Percentiles rank a stretch among this genome's conserved stretches.
These are phyloP conservation scores for Hycleus phaleratus DNA, from an alignment of 1,140 invertebrate species.

Conservation along the genomic window DNA sequence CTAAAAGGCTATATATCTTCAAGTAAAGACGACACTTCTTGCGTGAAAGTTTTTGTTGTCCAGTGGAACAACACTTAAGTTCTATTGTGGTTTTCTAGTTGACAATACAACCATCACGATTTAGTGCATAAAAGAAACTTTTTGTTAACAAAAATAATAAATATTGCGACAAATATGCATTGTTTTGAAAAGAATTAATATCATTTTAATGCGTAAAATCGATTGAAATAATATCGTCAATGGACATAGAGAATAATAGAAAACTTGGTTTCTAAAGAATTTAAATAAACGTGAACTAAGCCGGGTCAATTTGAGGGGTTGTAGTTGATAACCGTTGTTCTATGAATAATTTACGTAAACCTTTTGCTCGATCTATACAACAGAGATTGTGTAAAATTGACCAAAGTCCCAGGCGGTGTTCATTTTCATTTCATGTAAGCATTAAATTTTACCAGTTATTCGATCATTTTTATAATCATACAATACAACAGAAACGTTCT, in stretches of 20 bases:
- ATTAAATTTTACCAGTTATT: slow-evolving; percentile 19
- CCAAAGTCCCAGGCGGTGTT: slow-evolving; percentile 3
- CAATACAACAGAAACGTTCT: not conserved
- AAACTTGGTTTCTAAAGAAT: too few species aligned
- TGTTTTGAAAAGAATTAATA: too few species aligned
- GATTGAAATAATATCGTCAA: too few species aligned
- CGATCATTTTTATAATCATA: slow-evolving; percentile 5
- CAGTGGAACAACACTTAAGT: slow-evolving; percentile 21
- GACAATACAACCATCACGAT: slow-evolving; percentile 25
- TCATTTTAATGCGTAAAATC: too few species aligned
- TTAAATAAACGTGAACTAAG: slow-evolving; percentile 3
- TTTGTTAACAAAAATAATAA: too few species aligned
- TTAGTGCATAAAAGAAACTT: slow-evolving; percentile 17
- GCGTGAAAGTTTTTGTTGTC: slow-evolving; percentile 25
- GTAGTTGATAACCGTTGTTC: slow-evolving; percentile 13
- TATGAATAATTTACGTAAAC: slow-evolving; percentile 10
- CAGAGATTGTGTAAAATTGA: slow-evolving; percentile 7
- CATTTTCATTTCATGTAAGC: slow-evolving; percentile 20
- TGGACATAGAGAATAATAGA: too few species aligned
- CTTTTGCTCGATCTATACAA: slow-evolving; percentile 3
- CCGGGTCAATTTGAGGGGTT: slow-evolving; percentile 6
- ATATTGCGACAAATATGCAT: too few species aligned
- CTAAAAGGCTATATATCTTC: slow-evolving; percentile 16
- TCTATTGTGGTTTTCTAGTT: slow-evolving; percentile 24
- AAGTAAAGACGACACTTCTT: slow-evolving; percentile 24